These are phyloP conservation scores for Leptonema lineaticorne DNA, from an alignment of 1,140 invertebrate species.

Conservation along the genomic window DNA sequence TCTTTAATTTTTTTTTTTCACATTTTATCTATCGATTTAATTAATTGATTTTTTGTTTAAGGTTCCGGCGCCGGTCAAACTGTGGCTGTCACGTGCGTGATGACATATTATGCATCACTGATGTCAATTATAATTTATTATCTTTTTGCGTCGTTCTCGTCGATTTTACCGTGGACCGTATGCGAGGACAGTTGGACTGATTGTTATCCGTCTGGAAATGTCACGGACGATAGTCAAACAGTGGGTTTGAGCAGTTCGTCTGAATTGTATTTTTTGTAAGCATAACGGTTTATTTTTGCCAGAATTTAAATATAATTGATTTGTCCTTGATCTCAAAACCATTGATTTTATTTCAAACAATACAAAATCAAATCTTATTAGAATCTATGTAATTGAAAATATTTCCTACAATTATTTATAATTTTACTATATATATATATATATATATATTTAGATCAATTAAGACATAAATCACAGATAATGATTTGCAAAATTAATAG, in stretches of 20 bases:
- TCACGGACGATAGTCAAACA: constrained; percentile 22
- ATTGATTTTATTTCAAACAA: too few relatives aligned
- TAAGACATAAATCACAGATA: too few relatives aligned
- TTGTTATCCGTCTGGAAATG: constrained; percentile 51
- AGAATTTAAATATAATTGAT: too few relatives aligned
- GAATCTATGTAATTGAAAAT: too few relatives aligned
- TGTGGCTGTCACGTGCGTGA: constrained; percentile 69
- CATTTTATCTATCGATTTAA: too few relatives aligned
- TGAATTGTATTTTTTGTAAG: constrained; percentile 53
- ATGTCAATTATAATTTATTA: constrained; percentile 72
- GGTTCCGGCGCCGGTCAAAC: constrained; percentile 76
- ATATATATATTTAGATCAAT: too few relatives aligned
- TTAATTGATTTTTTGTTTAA: constrained; percentile 40
- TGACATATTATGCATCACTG: constrained; percentile 73
- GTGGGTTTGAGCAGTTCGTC: constrained; percentile 38
- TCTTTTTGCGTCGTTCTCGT: constrained; percentile 63
- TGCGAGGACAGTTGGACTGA: constrained; percentile 63
- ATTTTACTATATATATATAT: too few relatives aligned
- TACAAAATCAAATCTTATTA: too few relatives aligned
- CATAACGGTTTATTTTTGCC: too few relatives aligned
- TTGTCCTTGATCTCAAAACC: neutral
- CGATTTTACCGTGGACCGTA: constrained; percentile 65
- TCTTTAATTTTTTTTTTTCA: too few relatives aligned
- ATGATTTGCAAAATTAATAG: too few relatives aligned
- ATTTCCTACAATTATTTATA: too few relatives aligned